A percentile compares a stretch with the other conserved stretches of the same genome.
phyloP scores from a whole-genome alignment of 2,888 invertebrate species.

The Apomyelois bistriatella region DNA sequence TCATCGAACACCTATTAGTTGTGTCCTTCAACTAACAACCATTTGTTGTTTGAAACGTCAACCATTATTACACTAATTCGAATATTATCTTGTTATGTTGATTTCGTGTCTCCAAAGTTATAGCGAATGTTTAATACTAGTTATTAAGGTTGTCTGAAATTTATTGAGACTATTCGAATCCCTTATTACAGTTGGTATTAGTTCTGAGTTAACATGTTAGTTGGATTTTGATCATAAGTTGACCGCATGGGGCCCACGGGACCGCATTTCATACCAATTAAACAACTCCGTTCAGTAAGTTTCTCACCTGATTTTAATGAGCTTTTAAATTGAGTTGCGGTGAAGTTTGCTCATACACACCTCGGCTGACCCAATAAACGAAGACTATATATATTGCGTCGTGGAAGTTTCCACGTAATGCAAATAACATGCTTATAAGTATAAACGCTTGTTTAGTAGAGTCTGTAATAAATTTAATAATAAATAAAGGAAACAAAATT shows the following conservation, averaged over 20 bases:
- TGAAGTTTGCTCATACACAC: conserved; percentile 1
- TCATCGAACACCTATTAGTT: too few relatives aligned
- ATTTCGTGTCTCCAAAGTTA: background rate
- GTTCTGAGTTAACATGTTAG: conserved; percentile 36
- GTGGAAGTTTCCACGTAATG: too few relatives aligned
- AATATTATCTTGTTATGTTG: too few relatives aligned
- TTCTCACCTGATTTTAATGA: background rate
- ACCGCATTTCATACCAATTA: conserved; percentile 54
- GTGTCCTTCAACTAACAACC: too few relatives aligned
- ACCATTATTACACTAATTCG: too few relatives aligned
- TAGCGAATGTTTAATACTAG: conserved; percentile 5
- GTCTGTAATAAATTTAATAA: too few relatives aligned
- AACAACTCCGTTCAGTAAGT: conserved; percentile 31
- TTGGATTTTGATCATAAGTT: conserved; percentile 43
- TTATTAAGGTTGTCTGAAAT: conserved; percentile 9
- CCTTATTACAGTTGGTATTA: conserved; percentile 24
- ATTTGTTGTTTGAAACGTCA: too few relatives aligned
- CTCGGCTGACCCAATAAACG: background rate
- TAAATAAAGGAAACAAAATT: background rate
- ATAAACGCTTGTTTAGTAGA: too few relatives aligned
- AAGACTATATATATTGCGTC: too few relatives aligned
- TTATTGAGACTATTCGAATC: conserved; percentile 20
- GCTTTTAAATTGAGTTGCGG: conserved; percentile 15
- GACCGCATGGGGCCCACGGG: conserved; percentile 35
- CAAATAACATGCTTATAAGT: too few relatives aligned